These are phyloP conservation scores for Balanococcus diminutus DNA, from an alignment of 2,888 invertebrate genomes.

Conservation along the genomic window DNA sequence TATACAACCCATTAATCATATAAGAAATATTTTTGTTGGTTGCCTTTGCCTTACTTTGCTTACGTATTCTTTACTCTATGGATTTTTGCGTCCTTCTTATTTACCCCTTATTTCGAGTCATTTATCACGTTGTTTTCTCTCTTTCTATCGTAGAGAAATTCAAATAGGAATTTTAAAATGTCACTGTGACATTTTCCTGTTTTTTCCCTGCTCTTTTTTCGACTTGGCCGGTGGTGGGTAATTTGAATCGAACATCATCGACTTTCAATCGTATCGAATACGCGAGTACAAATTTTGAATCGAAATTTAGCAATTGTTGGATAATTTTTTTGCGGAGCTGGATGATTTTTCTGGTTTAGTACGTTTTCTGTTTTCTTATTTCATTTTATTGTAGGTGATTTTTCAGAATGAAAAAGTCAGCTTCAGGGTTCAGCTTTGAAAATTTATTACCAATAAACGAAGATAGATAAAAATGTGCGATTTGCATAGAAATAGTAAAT, in stretches of 20 bases:
- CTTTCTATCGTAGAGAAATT: background rate
- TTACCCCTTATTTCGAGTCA: constrained; percentile 33
- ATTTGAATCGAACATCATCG: constrained; percentile 31
- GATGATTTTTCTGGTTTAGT: too few species aligned
- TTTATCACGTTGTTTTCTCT: constrained; percentile 35
- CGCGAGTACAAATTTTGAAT: background rate
- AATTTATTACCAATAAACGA: too few species aligned
- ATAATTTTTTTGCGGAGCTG: too few species aligned
- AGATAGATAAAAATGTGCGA: too few species aligned
- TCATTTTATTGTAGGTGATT: too few species aligned
- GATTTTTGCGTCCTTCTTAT: constrained; percentile 39
- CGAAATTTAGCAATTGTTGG: too few species aligned
- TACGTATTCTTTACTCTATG: constrained; percentile 32
- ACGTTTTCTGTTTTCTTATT: too few species aligned
- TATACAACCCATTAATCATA: constrained; percentile 42
- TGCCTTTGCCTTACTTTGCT: constrained; percentile 27
- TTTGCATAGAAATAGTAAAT: too few species aligned
- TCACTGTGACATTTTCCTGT: constrained; percentile 23
- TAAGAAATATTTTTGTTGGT: constrained; percentile 23
- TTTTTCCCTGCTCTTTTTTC: background rate
- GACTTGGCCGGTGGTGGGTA: background rate
- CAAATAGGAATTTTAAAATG: constrained; percentile 38
- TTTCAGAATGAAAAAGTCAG: too few species aligned
- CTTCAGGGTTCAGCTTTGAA: too few species aligned
- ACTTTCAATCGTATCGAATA: background rate